A percentile compares a stretch with the other conserved stretches of the same genome.
These are phyloP conservation scores for Melanogrammus aeglefinus DNA, from an alignment of 2,797 vertebrate genomes.

Conservation along the genomic window DNA sequence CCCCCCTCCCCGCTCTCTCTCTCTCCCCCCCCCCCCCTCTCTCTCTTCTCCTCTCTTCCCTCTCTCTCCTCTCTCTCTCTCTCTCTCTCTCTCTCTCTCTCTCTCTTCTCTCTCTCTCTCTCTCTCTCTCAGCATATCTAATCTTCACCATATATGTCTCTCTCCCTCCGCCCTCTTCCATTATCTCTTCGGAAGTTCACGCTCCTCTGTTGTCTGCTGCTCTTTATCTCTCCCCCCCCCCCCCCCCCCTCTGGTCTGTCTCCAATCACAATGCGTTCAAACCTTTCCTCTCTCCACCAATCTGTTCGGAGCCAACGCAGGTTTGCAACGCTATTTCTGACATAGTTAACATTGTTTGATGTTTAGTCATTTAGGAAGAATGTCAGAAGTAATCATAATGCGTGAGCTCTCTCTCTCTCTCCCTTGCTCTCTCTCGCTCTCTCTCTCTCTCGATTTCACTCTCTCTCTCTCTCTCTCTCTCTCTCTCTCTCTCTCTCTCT, in stretches of 20 bases:
- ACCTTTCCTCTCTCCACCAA: neutral
- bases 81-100: neutral
- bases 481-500: too few species aligned
- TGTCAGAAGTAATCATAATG: too few species aligned
- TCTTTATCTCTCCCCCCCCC: neutral
- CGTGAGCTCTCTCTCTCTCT: neutral
- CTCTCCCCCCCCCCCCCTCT: neutral
- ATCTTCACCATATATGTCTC: neutral
- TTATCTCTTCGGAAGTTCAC: neutral
- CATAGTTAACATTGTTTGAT: neutral
- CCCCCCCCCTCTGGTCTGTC: neutral
- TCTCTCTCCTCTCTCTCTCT: slow-evolving; percentile 3
- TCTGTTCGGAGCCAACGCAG: neutral
- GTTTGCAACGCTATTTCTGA: neutral
- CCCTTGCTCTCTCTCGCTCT: too few species aligned
- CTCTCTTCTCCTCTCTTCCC: neutral
- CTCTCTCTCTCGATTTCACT: too few species aligned
- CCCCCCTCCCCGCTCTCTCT: slow-evolving; percentile 8
- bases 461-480: neutral
- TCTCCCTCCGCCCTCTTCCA: neutral
- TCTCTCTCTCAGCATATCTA: neutral
- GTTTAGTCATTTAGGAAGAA: neutral
- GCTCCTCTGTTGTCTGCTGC: neutral
- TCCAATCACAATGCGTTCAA: neutral
- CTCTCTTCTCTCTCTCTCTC: neutral